Evolutionary conservation across 2,888 invertebrate genomes (phyloP), one percentile per base, ranked within the genome.

Genomic region (Clanis bilineata): DNA sequence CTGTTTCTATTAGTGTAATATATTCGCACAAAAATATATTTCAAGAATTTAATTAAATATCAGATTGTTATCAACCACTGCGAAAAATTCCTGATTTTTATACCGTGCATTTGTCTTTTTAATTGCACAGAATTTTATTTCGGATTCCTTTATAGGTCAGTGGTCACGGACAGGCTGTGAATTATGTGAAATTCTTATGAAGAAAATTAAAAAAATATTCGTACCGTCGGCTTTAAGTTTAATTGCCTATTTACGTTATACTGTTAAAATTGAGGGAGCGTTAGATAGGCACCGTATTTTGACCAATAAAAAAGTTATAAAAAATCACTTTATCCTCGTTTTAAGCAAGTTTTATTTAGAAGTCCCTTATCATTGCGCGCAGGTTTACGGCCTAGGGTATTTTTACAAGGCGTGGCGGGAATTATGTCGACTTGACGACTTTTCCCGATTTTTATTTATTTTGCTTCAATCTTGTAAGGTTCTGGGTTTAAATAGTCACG

Each of bases 301-400:
- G 56, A 62, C 45, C 62, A 68, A 69, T 69, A 68, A 73, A 71
- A 64, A 51, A 41, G 56, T 65, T 63, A 72, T 75, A 71, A 69
- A 71, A 64, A 66, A 64, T 60, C 32, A 56, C 59, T 65, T 72
- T 67, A 62, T 60, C 60, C 45, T 47, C 36, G 58, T 55, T 44
- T 62, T 56, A 58, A 60, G 59, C 60, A 67, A 59, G 61, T 70
- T 70, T 67, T 73, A 73, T 74, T 72, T 67, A 67, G 62, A 59
- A 58, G 38, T 47, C 54, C 61, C 68, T 74, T 74, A 74, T 74
- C 74, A 70, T 60, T 64, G 64, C 54, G 61, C 45, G 32, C 72
- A 67, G 70, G 62, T 65, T 72, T 71, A 73, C 68, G 68, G 62
- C 62, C 51, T 36, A 36, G 57, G 59, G 58, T 67, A 62, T 57